Conservation (phyloP, 53 echinoderm and acorn worm genomes). For the Antedon mediterranea region DNA sequence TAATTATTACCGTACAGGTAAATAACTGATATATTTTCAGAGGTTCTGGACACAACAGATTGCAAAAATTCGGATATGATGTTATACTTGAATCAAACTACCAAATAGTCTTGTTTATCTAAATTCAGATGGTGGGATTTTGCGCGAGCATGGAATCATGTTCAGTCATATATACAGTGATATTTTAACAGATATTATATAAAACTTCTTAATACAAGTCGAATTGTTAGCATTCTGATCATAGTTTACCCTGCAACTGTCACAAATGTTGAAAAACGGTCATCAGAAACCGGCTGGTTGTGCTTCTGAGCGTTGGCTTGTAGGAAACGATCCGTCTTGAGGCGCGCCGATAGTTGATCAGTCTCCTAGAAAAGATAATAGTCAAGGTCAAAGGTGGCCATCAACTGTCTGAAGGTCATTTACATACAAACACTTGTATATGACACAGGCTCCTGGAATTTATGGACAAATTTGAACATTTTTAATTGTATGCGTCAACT, state of each 20-base stretch:
- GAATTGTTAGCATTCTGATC: background rate
- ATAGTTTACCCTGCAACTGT: slow-evolving; percentile 67
- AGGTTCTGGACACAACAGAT: no score
- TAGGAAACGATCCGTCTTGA: slow-evolving; percentile 44
- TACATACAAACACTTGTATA: background rate
- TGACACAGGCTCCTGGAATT: background rate
- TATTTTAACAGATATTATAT: no score
- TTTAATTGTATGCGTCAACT: background rate
- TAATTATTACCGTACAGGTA: no score
- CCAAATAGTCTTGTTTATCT: no score
- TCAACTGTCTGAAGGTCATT: background rate
- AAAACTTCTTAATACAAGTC: no score
- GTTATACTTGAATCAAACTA: no score
- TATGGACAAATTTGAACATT: background rate
- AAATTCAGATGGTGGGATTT: no score
- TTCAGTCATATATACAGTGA: no score
- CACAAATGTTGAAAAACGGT: slow-evolving; percentile 62
- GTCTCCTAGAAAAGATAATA: slow-evolving; percentile 53
- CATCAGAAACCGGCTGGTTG: slow-evolving; percentile 22
- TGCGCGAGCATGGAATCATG: no score
- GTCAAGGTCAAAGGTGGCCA: background rate
- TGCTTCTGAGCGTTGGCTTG: slow-evolving; percentile 30
- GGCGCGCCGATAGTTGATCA: slow-evolving; percentile 45
- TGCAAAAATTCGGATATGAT: no score
- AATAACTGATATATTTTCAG: no score